phyloP scores from a whole-genome alignment of 2,888 invertebrate species.

The Amiota mariae region DNA sequence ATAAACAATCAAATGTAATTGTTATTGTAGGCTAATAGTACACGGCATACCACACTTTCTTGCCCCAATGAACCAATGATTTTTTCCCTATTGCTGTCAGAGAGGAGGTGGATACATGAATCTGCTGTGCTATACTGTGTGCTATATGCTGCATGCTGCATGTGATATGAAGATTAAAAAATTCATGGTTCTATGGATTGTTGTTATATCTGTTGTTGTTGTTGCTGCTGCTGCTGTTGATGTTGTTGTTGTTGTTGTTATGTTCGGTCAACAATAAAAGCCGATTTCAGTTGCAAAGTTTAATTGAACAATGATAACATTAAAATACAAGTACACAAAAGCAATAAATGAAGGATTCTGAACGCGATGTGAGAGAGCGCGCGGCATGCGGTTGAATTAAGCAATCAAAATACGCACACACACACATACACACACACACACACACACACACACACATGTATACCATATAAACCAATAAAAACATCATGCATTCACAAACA shows the following conservation, averaged over 20 bases:
- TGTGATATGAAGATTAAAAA: constrained; percentile 28
- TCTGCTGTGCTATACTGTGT: background rate
- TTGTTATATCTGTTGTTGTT: constrained; percentile 4
- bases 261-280: constrained; percentile 56
- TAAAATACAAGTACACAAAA: constrained; percentile 37
- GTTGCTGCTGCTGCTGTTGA: background rate
- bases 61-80: too few species aligned
- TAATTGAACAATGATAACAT: constrained; percentile 65
- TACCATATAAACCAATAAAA: constrained; percentile 4
- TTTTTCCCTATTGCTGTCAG: too few species aligned
- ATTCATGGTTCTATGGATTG: constrained; percentile 17
- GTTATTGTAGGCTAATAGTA: too few species aligned
- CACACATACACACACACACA: background rate
- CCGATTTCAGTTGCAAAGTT: constrained; percentile 67
- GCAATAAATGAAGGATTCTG: constrained; percentile 8
- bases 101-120: too few species aligned
- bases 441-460: background rate
- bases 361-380: background rate
- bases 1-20: background rate
- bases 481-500: background rate
- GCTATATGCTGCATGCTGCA: background rate
- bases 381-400: background rate
- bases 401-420: constrained; percentile 19
- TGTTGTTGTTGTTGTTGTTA: constrained; percentile 11
- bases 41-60: too few species aligned